Evolutionary conservation across 2,113 vertebrate species (phyloP), one percentile per base, ranked within the genome.

Genomic region (Potamarius usumacintae): DNA sequence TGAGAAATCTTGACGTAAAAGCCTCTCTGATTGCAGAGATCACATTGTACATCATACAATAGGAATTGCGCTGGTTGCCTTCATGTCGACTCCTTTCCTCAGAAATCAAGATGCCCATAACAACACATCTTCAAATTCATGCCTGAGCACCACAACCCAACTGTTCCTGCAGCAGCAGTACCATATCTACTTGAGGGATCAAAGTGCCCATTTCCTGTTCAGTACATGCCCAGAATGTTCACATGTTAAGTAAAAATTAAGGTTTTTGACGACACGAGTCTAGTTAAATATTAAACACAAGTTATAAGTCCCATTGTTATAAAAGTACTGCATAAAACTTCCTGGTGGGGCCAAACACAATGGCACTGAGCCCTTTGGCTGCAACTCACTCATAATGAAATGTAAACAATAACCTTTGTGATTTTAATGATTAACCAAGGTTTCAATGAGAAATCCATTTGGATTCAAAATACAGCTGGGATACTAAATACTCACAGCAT

Each of bases 1-100:
- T 80, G 79, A 14, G 55, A 82, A 62, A 25, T 62, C 57, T 62
- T 82, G 57, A 82, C 18, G n/a, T 42, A 34, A 81, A 62, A 42
- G 18, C 30, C 27, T 62, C 14, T 25, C 10, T 82, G 30, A 62
- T 62, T 30, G 15, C 57, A 48, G 27, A 80, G 15, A 34, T 58
- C 27, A 8, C 52, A 6, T 55, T 25, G 17, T 55, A 4, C 52
- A 6, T 78, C 50, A 17, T 55, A 27, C 25, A 1, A 14, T n/a
- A 2, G 7, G 2, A 74, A 72, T 18, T 42, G 2, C 18, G 4
- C 34, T 20, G 69, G 2, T 0, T 10, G 71, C 20, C 34, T 17
- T 77, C 52, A 50, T 22, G 17, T 22, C 1, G 8, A 25, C 0
- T 27, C 14, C 15, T 80, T 57, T 34, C 27, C 0, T 80, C n/a